These are phyloP conservation scores for Pristionchus entomophagus DNA, from an alignment of 2,888 invertebrate species.

Conservation along the genomic window DNA sequence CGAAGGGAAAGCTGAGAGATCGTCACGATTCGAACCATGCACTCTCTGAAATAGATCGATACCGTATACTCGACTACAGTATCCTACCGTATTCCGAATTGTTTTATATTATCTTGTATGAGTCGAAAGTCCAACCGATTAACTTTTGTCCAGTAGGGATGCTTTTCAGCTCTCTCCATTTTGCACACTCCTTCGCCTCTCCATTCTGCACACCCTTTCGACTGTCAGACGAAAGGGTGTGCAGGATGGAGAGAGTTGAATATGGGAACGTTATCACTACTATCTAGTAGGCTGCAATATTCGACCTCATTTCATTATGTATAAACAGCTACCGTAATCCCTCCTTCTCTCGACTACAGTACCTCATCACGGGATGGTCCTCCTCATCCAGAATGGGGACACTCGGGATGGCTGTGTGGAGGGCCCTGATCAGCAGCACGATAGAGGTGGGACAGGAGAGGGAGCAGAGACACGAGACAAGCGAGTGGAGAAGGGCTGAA, in stretches of 20 bases:
- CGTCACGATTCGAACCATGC: conserved; percentile 34
- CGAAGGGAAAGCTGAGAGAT: conserved; percentile 27
- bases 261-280: too few relatives aligned
- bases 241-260: too few relatives aligned
- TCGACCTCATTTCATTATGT: too few relatives aligned
- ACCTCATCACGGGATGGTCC: conserved; percentile 24
- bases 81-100: background rate
- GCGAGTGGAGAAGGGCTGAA: conserved; percentile 2
- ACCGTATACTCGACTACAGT: background rate
- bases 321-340: background rate
- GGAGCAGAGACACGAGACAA: conserved; percentile 31
- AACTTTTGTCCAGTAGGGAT: too few relatives aligned
- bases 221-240: too few relatives aligned
- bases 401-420: background rate
- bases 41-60: background rate
- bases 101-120: too few relatives aligned
- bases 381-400: background rate
- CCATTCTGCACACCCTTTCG: too few relatives aligned
- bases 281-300: too few relatives aligned
- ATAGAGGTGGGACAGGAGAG: conserved; percentile 18
- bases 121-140: too few relatives aligned
- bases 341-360: background rate
- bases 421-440: background rate
- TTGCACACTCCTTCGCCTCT: too few relatives aligned
- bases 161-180: too few relatives aligned